Conservation (phyloP, 2,797 vertebrate species). For the Sternarchorhynchus goeldii region DNA sequence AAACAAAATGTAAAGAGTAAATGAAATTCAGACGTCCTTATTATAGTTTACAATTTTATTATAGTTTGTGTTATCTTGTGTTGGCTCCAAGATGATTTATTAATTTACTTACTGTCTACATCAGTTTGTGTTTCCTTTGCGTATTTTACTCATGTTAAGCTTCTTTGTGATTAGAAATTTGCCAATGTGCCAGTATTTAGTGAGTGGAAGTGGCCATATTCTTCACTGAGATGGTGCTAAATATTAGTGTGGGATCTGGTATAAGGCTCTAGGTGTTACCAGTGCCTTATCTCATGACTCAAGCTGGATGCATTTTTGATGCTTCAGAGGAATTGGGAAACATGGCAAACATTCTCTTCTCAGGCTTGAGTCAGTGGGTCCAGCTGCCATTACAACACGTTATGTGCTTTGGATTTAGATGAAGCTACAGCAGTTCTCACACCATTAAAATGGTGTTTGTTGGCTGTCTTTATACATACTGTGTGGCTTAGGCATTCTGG, state of each 20-base stretch:
- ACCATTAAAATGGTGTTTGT: neutral
- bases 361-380: neutral
- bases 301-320: neutral
- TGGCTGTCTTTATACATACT: neutral
- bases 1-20: too few relatives aligned
- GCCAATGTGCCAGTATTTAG: too few relatives aligned
- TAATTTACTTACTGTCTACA: too few relatives aligned
- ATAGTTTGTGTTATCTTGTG: neutral
- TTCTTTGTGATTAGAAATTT: too few relatives aligned
- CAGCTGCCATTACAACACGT: neutral
- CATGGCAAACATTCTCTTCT: slow-evolving; percentile 15
- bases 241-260: too few relatives aligned
- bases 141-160: too few relatives aligned
- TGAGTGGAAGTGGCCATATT: too few relatives aligned
- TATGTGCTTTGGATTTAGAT: neutral
- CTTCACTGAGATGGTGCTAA: too few relatives aligned
- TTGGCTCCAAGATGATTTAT: neutral
- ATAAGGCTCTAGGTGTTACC: neutral
- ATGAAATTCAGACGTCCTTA: too few relatives aligned
- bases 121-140: too few relatives aligned
- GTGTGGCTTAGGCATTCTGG: neutral
- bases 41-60: too few relatives aligned
- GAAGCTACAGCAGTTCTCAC: neutral
- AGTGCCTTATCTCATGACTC: neutral
- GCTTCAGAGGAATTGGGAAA: slow-evolving; percentile 13